Percentiles rank a stretch among this genome's conserved stretches.
These are phyloP conservation scores for Platichthys stellatus DNA, from an alignment of 2,113 vertebrate genomes.

Conservation along the genomic window DNA sequence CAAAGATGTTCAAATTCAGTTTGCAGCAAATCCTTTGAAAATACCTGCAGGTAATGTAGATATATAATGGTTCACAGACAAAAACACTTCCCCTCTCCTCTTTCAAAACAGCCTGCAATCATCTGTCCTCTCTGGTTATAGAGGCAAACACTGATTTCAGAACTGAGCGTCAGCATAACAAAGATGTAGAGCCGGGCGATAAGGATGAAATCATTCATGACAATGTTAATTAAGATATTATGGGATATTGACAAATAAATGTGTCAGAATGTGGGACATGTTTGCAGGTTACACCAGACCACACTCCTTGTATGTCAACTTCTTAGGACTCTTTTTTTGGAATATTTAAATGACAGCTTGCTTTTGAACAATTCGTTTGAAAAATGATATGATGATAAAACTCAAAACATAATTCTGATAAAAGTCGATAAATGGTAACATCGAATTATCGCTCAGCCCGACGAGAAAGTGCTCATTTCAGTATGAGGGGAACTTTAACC, in stretches of 20 bases:
- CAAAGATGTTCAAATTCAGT: conserved; percentile 3
- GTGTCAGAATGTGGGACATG: background rate
- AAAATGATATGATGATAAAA: background rate
- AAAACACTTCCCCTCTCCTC: background rate
- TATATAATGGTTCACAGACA: conserved; percentile 27
- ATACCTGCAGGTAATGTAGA: background rate
- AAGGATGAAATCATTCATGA: background rate
- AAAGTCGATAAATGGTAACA: background rate
- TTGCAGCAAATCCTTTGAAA: background rate
- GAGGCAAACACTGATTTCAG: conserved; percentile 1
- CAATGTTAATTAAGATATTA: background rate
- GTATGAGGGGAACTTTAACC: conserved; percentile 14
- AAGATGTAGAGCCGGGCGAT: conserved; percentile 11
- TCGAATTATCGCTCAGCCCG: conserved; percentile 17
- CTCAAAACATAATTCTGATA: conserved; percentile 2
- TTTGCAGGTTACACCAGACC: background rate
- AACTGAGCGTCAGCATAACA: conserved; percentile 4
- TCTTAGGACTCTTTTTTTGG: background rate
- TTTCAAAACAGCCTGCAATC: conserved; percentile 1
- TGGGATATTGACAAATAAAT: background rate
- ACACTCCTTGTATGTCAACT: background rate
- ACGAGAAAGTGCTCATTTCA: conserved; percentile 24
- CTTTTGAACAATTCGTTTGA: background rate
- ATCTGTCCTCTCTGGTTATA: conserved; percentile 8
- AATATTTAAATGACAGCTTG: conserved; percentile 9